Base-by-base conservation (phyloP, 2,797 vertebrate species). In the Coendou prehensilis region DNA sequence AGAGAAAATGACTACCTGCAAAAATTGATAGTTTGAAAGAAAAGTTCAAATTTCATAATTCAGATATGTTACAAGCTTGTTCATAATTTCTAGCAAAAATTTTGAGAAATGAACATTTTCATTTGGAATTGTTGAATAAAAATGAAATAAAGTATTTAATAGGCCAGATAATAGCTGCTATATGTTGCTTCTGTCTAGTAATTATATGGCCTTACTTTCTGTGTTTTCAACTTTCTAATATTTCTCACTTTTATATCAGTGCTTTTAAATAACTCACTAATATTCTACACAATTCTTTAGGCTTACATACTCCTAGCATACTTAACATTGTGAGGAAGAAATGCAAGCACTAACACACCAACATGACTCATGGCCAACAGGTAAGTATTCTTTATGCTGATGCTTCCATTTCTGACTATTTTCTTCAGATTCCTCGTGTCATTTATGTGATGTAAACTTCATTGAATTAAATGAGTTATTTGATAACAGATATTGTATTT, bases 51-150 rank as follows among this genome's bases (percentile, higher is more conserved):
- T 84, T 93, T 95, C 17, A 7, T 73, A 50, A 83, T 26, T 67
- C 78, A 63, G 4, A 87, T 63, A 75, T 57, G 33, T 56, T 84
- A 47, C 7, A 64, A 15, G 61, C 26, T 80, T 80, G 0, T 69
- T 89, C 37, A 84, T 87, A 83, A 87, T 89, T 91, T n/a, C 2
- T 37, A 56, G 47, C 22, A 78, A 61, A 80, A 94, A 64, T 33
- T 6, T 28, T 28, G 0, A 17, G 22, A 89, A 82, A 37, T 76
- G 2, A 69, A 64, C n/a, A 52, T 6, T 85, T 94, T 64, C 17
- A 69, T 54, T 92, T 88, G 47, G 9, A 92, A 69, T 23, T 50
- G 6, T 57, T 69, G 18, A 54, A 50, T 67, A 59, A 95, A 88
- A 71, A 59, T 11, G 1, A 5, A 30, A 41, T 80, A 30, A 45